Evolutionary conservation across 2,113 vertebrate species (phyloP), one percentile per base, ranked within the genome.

Genomic region (Pollimyrus isidori): DNA sequence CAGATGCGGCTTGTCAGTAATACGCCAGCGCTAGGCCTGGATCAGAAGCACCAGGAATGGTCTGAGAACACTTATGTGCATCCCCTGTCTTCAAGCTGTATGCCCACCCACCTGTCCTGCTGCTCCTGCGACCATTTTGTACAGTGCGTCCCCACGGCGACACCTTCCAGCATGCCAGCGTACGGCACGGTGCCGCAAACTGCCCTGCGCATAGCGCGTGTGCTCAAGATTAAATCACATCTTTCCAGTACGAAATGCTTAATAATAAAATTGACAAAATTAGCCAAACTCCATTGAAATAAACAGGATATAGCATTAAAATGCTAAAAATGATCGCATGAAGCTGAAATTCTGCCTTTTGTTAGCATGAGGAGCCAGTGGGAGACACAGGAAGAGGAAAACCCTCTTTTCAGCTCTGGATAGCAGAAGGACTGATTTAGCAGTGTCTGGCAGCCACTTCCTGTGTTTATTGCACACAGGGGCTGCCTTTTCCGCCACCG

Each of bases 1-100:
- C 89, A 91, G 86, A 91, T 91, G 86, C 87, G 88, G 49, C 62
- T 76, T 65, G 89, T 73, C 85, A 89, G 58, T 91, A 91, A 91
- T 91, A 89, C 90, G 65, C 50, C 35, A 69, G n/a, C 30, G 53
- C 39, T 50, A 82, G 90, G 39, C 53, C 56, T 19, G 35, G 88
- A 73, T 85, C 46, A 87, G 87, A 86, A 88, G 88, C 87, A 87
- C 84, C 45, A 45, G 85, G 42, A 88, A 73, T 87, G 10, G 49
- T 83, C 49, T 5, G 35, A 89, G 65, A n/a, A 87, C 73, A 88
- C 90, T 89, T 88, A 86, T 91, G 89, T 45, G 56, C 42, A 89
- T 19, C 87, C 82, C 88, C 42, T 42, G 39, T 86, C 69, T 46
- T 87, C 26, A 21, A 76, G 62, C 50, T n/a, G 19, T 23, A 49